Percentiles rank a stretch among this genome's conserved stretches.
Evolutionary conservation across 2,113 vertebrate species (phyloP).

Genomic region (Neolamprologus ventralis): DNA sequence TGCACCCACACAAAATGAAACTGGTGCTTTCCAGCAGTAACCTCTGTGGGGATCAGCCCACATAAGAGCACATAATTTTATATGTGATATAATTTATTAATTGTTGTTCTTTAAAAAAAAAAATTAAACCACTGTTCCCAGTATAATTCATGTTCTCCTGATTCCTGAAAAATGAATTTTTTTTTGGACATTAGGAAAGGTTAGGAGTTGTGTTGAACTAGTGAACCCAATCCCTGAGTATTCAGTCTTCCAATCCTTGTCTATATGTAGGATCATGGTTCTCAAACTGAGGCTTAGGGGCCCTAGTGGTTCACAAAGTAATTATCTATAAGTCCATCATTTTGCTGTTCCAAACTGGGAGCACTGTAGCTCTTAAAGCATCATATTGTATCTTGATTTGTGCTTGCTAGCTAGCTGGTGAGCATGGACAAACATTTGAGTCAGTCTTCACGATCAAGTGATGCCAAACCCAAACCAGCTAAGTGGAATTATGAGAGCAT

Average conservation of each 20-base stretch:
- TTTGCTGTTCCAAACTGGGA: neutral
- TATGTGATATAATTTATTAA: neutral
- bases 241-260: neutral
- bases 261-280: neutral
- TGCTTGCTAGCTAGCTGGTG: neutral
- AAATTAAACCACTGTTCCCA: neutral
- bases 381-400: neutral
- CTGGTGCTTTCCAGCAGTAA: neutral
- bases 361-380: neutral
- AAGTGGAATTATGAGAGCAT: neutral
- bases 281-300: neutral
- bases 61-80: neutral
- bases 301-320: neutral
- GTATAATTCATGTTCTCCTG: neutral
- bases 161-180: neutral
- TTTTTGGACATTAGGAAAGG: neutral
- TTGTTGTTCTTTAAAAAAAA: neutral
- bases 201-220: neutral
- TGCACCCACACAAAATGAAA: neutral
- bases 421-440: neutral
- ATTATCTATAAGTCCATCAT: neutral
- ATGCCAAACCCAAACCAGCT: neutral
- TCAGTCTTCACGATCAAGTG: neutral
- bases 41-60: neutral
- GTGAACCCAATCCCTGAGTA: neutral